Evolutionary conservation across 23 tunicate genomes (phyloP), one percentile per base, ranked within the genome.

Genomic region (Halocynthia roretzi): DNA sequence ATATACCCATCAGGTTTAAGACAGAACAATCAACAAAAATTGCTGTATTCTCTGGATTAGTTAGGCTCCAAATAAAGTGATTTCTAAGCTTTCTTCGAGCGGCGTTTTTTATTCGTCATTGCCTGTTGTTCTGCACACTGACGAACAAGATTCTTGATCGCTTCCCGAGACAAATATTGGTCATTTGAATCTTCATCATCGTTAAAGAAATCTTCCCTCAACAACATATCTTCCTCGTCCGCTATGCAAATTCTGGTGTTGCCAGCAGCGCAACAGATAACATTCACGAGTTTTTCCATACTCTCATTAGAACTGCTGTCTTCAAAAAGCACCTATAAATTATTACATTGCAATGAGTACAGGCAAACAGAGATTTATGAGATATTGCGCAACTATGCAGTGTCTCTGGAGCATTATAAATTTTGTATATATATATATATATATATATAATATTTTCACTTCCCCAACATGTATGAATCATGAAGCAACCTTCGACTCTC

Each of bases 181-280:
- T 89, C 96, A 64, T 89, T 89, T 54, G 67, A 77, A 68, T 77
- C 82, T 20, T 74, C 78, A 61, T 89, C 89, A 50, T 89, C 96
- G 71, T 89, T 82, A 14, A 89, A 67, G 68, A 89, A 89, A 75
- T 89, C 83, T 57, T 89, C 96, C 61, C 76, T 61, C 21, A 71
- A 53, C 7, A 71, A 66, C 54, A 78, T 52, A 62, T 84, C 89
- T 52, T 84, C 89, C 7, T 84, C 89, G 40, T 76, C 89, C 51
- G 76, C 83, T 17, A 84, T 84, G 54, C 71, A 63, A 56, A 84
- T 71, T 23, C 89, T 77, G 10, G 58, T 77, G 71, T 84, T 84
- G 78, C 62, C 9, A 7, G 89, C 83, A 8, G 79, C 50, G n/a
- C 78, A 20, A 56, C 6, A 60, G 15, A 56, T 56, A 14, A 71